Evolutionary conservation across 2,888 invertebrate genomes (phyloP), one percentile per base, ranked within the genome.

Genomic region (Chrysolina oricalcia): DNA sequence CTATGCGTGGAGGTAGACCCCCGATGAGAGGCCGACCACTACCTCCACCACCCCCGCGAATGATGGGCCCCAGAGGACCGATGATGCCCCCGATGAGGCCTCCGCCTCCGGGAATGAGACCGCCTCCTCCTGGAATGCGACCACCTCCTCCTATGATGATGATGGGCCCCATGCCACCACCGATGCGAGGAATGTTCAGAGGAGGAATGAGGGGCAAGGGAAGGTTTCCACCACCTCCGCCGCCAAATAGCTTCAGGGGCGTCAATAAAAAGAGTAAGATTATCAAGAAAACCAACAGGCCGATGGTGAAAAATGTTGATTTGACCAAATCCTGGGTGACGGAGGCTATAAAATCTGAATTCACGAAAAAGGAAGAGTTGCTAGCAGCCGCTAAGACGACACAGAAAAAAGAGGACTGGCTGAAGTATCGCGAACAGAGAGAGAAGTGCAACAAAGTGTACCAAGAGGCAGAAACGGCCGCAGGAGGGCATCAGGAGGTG

Each of bases 311-410:
- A 74, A 85, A 84, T 53, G 76, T 86, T 19, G 88, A 89, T 83
- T 76, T 92, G 68, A 89, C 89, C 40, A 91, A 91, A 83, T 91
- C 92, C 0, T 92, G 92, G 91, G 91, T 92, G 8, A 91, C 90
- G 11, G 90, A 90, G 15, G 89, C 89, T 27, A 90, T 92, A 63
- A 91, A 90, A 80, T 86, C 85, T 6, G 91, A 91, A 82, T 90
- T 92, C 72, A 72, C 78, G 9, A 83, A 81, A 68, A 85, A 85
- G 81, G 89, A 91, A 72, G 90, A 91, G 79, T 88, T 92, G 59
- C 89, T 91, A 81, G 89, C 89, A 50, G 83, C 84, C 46, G 90
- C 90, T 3, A 89, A 89, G 82, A 84, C 83, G 66, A 85, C 88
- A n/a, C 90, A 91, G 79, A 89, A 89, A 69, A 90, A 90, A 75